Percentiles rank a stretch among this genome's conserved stretches.
These are phyloP conservation scores for Ophioninae sp. DNA, from an alignment of 2,888 invertebrate genomes.

Conservation along the genomic window DNA sequence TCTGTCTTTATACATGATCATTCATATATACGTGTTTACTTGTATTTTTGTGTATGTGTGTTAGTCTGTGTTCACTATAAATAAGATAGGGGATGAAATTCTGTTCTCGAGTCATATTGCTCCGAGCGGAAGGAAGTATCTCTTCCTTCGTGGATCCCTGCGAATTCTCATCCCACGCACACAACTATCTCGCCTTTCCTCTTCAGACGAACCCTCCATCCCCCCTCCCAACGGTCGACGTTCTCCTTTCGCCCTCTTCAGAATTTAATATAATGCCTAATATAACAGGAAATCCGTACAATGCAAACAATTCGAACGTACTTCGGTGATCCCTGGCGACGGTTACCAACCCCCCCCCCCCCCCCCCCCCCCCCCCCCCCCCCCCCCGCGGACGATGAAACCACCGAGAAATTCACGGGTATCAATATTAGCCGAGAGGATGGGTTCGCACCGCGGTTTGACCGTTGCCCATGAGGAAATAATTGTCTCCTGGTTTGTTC, in stretches of 20 bases:
- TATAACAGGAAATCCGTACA: constrained; percentile 75
- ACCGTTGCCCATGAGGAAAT: not conserved
- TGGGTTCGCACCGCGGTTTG: not conserved
- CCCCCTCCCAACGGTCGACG: constrained; percentile 8
- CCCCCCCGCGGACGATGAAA: not conserved
- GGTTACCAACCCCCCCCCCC: constrained; percentile 5
- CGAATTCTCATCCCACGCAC: constrained; percentile 53
- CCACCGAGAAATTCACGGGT: constrained; percentile 25
- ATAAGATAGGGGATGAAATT: constrained; percentile 41
- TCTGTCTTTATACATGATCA: too few species aligned
- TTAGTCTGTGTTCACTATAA: not conserved
- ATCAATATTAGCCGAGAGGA: constrained; percentile 15
- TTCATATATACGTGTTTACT: too few species aligned
- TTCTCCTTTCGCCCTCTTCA: constrained; percentile 68
- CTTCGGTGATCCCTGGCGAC: constrained; percentile 47
- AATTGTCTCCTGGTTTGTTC: not conserved
- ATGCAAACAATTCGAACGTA: constrained; percentile 75
- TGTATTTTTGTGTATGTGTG: too few species aligned
- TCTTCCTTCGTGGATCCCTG: constrained; percentile 56
- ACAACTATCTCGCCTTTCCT: constrained; percentile 28
- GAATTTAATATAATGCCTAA: constrained; percentile 78
- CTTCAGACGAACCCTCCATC: not conserved
- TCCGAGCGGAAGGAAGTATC: constrained; percentile 67
- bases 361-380: too few species aligned
- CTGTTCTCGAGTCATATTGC: constrained; percentile 62